Percentiles rank a stretch among this genome's conserved stretches.
phyloP scores from a whole-genome alignment of 2,113 vertebrate species.

The Odocoileus hemionus region DNA sequence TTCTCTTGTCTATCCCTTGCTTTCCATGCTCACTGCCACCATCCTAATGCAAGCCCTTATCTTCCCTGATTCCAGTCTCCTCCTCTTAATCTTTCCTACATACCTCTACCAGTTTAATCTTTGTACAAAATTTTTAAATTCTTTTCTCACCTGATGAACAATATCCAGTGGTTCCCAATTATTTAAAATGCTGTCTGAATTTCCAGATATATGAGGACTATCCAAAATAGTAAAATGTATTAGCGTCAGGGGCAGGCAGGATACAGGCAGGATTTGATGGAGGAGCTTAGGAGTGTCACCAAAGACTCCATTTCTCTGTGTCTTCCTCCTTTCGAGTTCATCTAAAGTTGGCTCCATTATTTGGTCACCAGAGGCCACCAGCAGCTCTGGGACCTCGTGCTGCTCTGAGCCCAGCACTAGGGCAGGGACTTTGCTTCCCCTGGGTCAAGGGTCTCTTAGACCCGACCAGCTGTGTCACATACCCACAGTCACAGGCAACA shows the following conservation, averaged over 20 bases:
- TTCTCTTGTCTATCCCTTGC: not conserved
- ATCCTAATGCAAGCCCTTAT: not conserved
- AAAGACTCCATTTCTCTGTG: not conserved
- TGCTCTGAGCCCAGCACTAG: not conserved
- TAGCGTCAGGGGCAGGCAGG: not conserved
- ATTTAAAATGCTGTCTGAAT: not conserved
- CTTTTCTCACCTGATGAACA: not conserved
- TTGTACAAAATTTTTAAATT: not conserved
- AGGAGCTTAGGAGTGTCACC: not conserved
- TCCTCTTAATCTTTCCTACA: not conserved
- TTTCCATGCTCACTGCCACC: not conserved
- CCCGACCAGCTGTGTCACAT: too few species aligned
- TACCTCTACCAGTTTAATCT: not conserved
- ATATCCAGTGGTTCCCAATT: not conserved
- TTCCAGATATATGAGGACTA: not conserved
- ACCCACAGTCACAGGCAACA: not conserved
- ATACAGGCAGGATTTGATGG: not conserved
- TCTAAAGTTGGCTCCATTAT: not conserved
- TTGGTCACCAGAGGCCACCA: not conserved
- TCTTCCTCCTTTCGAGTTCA: not conserved
- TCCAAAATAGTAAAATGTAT: not conserved
- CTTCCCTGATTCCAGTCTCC: not conserved
- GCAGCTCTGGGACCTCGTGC: not conserved
- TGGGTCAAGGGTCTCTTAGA: not conserved
- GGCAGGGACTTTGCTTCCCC: not conserved